These are phyloP conservation scores for Polietes domitor DNA, from an alignment of 2,888 invertebrate genomes.

Conservation along the genomic window DNA sequence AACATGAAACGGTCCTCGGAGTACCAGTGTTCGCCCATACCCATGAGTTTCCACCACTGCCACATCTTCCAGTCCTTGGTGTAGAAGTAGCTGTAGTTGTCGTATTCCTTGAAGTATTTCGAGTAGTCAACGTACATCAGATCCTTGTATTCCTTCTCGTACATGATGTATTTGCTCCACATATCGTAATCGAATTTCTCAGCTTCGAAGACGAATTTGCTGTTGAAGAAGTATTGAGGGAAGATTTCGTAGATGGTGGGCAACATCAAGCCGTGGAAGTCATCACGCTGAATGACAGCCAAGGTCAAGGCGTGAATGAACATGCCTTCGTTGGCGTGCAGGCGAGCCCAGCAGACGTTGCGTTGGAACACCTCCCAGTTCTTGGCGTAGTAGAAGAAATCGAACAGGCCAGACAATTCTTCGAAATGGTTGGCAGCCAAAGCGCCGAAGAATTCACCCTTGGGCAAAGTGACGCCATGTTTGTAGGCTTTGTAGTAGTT, in stretches of 20 bases:
- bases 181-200: slow-evolving; percentile 82
- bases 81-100: slow-evolving; percentile 54
- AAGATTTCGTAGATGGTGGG: slow-evolving; percentile 87
- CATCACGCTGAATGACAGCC: slow-evolving; percentile 84
- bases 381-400: slow-evolving; percentile 85
- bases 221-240: slow-evolving; percentile 86
- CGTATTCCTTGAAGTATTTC: slow-evolving; percentile 47
- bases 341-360: slow-evolving; percentile 85
- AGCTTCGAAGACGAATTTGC: slow-evolving; percentile 85
- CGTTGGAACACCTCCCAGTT: slow-evolving; percentile 87
- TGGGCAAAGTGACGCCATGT: slow-evolving; percentile 80
- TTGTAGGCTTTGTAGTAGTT: slow-evolving; percentile 68
- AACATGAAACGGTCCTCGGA: slow-evolving; percentile 62
- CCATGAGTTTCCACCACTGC: slow-evolving; percentile 72
- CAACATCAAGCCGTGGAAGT: slow-evolving; percentile 84
- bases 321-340: slow-evolving; percentile 85
- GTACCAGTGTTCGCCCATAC: slow-evolving; percentile 67
- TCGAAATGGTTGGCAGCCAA: slow-evolving; percentile 81
- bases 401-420: slow-evolving; percentile 83
- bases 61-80: slow-evolving; percentile 69
- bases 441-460: slow-evolving; percentile 82
- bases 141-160: slow-evolving; percentile 70
- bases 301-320: slow-evolving; percentile 85
- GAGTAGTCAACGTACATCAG: slow-evolving; percentile 72
- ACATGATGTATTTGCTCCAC: slow-evolving; percentile 79